These are phyloP conservation scores for Onthophagus taurus DNA, from an alignment of 1,140 invertebrate genomes.

Conservation along the genomic window DNA sequence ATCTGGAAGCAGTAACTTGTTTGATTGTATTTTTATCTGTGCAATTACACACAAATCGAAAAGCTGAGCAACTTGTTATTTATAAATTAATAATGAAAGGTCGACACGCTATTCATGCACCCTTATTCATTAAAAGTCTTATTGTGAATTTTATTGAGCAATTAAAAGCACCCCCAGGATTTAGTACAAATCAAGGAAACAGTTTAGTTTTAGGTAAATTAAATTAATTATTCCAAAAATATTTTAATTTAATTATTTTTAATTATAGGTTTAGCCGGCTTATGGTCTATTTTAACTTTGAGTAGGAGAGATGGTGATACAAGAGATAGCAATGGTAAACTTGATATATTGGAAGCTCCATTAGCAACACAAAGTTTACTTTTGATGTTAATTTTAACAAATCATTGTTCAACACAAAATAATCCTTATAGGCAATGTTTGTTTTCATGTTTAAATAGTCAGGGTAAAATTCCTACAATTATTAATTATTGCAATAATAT, in stretches of 20 bases:
- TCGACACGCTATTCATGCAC: conserved; percentile 57
- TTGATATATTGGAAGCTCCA: conserved; percentile 48
- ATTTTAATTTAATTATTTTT: conserved; percentile 11
- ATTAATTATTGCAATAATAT: background rate
- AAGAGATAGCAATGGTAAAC: conserved; percentile 32
- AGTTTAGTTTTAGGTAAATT: conserved; percentile 69
- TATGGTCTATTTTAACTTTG: conserved; percentile 63
- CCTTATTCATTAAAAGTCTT: conserved; percentile 66
- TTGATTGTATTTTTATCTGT: conserved; percentile 79
- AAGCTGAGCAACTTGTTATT: conserved; percentile 47
- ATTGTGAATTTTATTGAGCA: conserved; percentile 72
- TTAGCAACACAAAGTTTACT: conserved; percentile 83
- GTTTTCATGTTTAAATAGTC: conserved; percentile 66
- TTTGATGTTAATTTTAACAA: conserved; percentile 77
- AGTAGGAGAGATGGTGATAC: conserved; percentile 27
- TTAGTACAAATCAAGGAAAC: conserved; percentile 52
- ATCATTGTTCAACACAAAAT: conserved; percentile 73
- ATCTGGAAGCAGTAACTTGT: conserved; percentile 80
- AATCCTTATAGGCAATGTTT: conserved; percentile 82
- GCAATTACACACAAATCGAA: conserved; percentile 71
- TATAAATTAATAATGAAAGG: conserved; percentile 66
- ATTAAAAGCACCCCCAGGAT: conserved; percentile 58
- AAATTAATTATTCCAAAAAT: conserved; percentile 9
- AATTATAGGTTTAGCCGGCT: conserved; percentile 43
- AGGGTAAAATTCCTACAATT: conserved; percentile 45